phyloP scores from a whole-genome alignment of 1,140 invertebrate genomes.

The Planococcus citri region DNA sequence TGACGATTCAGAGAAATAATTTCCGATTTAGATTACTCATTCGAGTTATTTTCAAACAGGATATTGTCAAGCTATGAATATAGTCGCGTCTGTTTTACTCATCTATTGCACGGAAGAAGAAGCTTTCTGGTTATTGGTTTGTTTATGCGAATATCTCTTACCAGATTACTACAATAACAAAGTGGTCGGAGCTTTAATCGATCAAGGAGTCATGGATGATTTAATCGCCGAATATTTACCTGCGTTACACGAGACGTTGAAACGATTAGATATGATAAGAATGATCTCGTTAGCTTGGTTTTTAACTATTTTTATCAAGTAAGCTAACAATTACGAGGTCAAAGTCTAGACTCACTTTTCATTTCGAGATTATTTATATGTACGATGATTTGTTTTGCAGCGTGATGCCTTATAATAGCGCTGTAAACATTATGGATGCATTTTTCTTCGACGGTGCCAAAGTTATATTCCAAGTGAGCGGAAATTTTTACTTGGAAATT shows the following conservation, averaged over 20 bases:
- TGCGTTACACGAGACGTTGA: constrained; percentile 68
- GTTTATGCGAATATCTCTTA: constrained; percentile 86
- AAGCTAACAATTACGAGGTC: background rate
- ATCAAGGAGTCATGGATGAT: constrained; percentile 73
- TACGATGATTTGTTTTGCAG: constrained; percentile 36
- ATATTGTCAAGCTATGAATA: constrained; percentile 98
- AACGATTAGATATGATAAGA: constrained; percentile 81
- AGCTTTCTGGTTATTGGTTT: constrained; percentile 92
- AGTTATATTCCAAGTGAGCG: constrained; percentile 79
- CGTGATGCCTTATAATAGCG: constrained; percentile 91
- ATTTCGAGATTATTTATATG: background rate
- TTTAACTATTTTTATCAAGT: constrained; percentile 86
- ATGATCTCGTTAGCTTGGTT: constrained; percentile 98
- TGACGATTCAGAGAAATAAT: background rate
- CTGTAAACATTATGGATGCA: constrained; percentile 88
- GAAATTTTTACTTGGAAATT: constrained; percentile 20
- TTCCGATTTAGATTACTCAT: background rate
- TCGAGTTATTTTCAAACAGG: constrained; percentile 37
- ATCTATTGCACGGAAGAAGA: constrained; percentile 95
- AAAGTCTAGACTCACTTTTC: too few species aligned
- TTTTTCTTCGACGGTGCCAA: constrained; percentile 98
- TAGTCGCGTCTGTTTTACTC: constrained; percentile 88
- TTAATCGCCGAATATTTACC: constrained; percentile 74
- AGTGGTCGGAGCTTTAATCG: constrained; percentile 86
- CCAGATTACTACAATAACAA: constrained; percentile 97